Conservation (phyloP, 2,113 vertebrate genomes). For the Uria lomvia region DNA sequence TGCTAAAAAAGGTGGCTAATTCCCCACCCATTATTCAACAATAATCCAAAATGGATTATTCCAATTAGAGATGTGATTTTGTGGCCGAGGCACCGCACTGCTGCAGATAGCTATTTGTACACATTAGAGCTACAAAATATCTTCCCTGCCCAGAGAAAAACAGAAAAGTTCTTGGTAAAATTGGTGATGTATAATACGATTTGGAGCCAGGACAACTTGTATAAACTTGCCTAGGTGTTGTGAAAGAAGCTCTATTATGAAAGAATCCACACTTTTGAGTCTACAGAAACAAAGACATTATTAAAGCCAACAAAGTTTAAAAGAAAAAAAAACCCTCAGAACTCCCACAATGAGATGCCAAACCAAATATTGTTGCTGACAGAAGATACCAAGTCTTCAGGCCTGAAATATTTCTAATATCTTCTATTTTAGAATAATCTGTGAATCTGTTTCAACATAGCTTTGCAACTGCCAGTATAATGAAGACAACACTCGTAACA, state of each 20-base stretch:
- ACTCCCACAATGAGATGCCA: not conserved
- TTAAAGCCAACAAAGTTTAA: not conserved
- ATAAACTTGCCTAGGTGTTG: not conserved
- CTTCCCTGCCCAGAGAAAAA: not conserved
- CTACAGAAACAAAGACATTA: not conserved
- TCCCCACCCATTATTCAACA: not conserved
- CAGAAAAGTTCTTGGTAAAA: not conserved
- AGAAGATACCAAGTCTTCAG: not conserved
- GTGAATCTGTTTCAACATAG: not conserved
- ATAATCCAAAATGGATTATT: not conserved
- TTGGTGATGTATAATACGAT: not conserved
- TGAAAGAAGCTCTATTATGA: not conserved
- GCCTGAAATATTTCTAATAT: not conserved
- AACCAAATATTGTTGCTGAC: not conserved
- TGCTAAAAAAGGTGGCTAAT: not conserved
- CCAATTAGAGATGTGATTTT: not conserved
- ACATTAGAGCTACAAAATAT: not conserved
- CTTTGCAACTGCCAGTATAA: not conserved
- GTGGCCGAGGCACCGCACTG: not conserved
- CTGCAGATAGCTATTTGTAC: not conserved
- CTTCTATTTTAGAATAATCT: not conserved
- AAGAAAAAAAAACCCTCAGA: not conserved
- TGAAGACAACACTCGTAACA: fast-evolving
- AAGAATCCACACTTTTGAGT: not conserved
- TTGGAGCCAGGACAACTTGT: not conserved